A percentile compares a stretch with the other conserved stretches of the same genome.
Evolutionary conservation across 2,797 vertebrate genomes (phyloP).

Genomic region (Otolemur crassicaudatus): DNA sequence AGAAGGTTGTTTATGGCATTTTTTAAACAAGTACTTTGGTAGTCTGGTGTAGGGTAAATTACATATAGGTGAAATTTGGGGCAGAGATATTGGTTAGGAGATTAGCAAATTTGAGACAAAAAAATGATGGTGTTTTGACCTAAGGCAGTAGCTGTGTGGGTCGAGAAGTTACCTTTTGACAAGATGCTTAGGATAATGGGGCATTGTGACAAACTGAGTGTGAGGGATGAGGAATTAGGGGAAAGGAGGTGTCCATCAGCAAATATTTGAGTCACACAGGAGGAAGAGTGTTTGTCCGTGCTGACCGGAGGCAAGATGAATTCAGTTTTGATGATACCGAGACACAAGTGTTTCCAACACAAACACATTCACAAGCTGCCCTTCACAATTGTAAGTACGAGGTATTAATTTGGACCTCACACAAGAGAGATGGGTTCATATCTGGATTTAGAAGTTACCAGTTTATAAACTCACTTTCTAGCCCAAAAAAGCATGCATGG

Average conservation of each 20-base stretch:
- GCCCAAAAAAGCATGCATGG: not conserved
- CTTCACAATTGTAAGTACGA: not conserved
- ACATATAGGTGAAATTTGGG: not conserved
- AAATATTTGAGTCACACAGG: not conserved
- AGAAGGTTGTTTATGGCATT: not conserved
- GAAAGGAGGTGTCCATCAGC: not conserved
- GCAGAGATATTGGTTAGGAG: not conserved
- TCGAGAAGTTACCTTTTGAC: not conserved
- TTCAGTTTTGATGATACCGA: not conserved
- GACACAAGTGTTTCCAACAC: constrained; percentile 1
- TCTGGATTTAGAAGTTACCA: not conserved
- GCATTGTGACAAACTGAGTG: not conserved
- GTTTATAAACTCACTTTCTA: not conserved
- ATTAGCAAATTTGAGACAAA: not conserved
- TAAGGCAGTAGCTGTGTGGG: not conserved
- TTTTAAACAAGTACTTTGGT: not conserved
- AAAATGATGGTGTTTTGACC: not conserved
- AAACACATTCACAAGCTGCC: not conserved
- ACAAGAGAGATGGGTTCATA: not conserved
- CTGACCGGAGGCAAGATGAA: not conserved
- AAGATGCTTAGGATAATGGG: not conserved
- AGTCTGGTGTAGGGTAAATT: not conserved
- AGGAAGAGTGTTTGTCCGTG: not conserved
- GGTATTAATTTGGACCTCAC: not conserved
- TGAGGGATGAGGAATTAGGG: not conserved